Conservation (phyloP, 2,113 vertebrate genomes). For the Microcebus murinus region DNA sequence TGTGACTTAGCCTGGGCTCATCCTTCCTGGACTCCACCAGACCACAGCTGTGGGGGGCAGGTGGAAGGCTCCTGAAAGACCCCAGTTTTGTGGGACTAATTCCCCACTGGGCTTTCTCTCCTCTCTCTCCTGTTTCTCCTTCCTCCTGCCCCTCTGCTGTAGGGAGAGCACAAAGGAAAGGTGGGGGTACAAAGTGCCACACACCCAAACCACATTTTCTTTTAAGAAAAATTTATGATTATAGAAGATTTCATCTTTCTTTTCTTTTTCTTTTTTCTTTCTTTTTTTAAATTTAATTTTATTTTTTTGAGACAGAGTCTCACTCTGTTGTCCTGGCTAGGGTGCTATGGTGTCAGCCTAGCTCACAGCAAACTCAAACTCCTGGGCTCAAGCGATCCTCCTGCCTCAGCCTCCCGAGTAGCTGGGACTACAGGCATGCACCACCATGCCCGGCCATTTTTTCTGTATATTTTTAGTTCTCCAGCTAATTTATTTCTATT, state of each 20-base stretch:
- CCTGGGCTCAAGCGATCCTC: no score
- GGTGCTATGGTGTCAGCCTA: no score
- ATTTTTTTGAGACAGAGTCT: no score
- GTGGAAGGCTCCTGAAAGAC: neutral
- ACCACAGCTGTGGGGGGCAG: neutral
- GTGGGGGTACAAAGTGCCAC: rapidly evolving
- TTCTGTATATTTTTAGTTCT: no score
- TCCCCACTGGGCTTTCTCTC: neutral
- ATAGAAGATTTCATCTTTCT: constrained; percentile 64
- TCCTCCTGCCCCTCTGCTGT: neutral
- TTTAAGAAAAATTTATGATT: constrained; percentile 73
- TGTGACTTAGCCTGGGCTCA: neutral
- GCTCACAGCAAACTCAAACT: no score
- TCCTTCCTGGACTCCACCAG: neutral
- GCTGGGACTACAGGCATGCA: no score
- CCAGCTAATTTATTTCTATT: no score
- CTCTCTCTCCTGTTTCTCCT: neutral
- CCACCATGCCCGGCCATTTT: no score
- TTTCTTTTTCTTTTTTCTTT: no score
- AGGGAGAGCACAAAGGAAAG: neutral
- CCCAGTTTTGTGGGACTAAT: neutral
- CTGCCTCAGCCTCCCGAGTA: no score
- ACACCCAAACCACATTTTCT: constrained; percentile 50
- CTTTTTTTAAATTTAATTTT: no score
- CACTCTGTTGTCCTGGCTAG: no score